Percentiles rank a stretch among this genome's conserved stretches.
Conservation (phyloP, 2,888 invertebrate species). For the Lasioglossum figueresi region DNA sequence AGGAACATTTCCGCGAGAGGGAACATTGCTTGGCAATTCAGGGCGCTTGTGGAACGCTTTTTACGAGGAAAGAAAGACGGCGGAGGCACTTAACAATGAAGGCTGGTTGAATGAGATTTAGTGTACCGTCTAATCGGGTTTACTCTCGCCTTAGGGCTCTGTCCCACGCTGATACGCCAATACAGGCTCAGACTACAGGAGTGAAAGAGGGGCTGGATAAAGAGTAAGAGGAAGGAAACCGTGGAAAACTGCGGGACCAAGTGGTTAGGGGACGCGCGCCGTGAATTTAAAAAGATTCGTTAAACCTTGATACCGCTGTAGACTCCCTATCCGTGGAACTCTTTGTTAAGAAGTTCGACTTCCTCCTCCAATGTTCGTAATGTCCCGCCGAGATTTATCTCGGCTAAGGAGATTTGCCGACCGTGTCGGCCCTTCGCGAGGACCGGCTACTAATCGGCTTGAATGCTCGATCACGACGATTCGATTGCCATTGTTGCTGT, state of each 20-base stretch:
- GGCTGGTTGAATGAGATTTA: constrained; percentile 72
- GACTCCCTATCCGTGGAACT: constrained; percentile 24
- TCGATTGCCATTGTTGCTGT: neutral
- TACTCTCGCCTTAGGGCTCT: constrained; percentile 62
- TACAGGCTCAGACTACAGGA: constrained; percentile 30
- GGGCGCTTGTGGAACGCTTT: constrained; percentile 37
- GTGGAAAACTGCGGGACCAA: constrained; percentile 48
- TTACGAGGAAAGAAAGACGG: constrained; percentile 54
- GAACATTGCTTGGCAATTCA: constrained; percentile 61
- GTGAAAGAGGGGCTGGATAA: constrained; percentile 16
- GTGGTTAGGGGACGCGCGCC: constrained; percentile 42
- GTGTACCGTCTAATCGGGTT: constrained; percentile 73
- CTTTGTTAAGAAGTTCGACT: constrained; percentile 44
- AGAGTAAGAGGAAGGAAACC: constrained; percentile 26
- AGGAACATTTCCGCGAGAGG: constrained; percentile 42
- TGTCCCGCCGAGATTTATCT: constrained; percentile 40
- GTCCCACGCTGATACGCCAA: constrained; percentile 63
- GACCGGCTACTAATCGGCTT: constrained; percentile 13
- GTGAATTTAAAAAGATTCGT: constrained; percentile 70
- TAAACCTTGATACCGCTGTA: constrained; percentile 57
- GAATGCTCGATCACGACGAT: neutral
- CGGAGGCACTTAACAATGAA: constrained; percentile 68
- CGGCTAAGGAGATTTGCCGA: constrained; percentile 20
- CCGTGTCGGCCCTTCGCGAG: neutral
- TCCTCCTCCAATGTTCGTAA: constrained; percentile 27